phyloP scores from a whole-genome alignment of 2,113 vertebrate genomes.

The Todiramphus saurophagus region DNA sequence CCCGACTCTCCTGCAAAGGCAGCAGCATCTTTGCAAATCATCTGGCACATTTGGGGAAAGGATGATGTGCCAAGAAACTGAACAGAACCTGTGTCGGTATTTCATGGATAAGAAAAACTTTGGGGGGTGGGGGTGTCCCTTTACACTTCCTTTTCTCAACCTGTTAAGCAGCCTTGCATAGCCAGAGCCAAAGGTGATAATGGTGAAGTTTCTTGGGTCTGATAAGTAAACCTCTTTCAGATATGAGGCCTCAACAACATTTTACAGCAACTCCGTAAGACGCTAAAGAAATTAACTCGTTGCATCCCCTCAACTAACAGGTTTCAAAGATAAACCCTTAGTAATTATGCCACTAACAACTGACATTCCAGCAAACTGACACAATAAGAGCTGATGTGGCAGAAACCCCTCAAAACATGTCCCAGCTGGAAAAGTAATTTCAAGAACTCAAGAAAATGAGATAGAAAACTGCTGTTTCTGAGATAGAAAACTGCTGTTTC shows the following conservation, averaged over 20 bases:
- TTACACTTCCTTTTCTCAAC: not conserved
- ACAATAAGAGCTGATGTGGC: not conserved
- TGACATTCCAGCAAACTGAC: not conserved
- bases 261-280: not conserved
- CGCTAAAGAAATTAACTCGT: not conserved
- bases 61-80: not conserved
- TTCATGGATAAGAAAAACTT: not conserved
- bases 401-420: not conserved
- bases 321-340: not conserved
- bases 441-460: constrained; percentile 5
- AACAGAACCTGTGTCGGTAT: not conserved
- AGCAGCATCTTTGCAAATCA: not conserved
- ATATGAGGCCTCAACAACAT: not conserved
- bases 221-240: not conserved
- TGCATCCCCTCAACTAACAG: not conserved
- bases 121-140: not conserved
- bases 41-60: not conserved
- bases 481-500: not conserved
- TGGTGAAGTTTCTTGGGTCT: not conserved
- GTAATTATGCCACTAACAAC: not conserved
- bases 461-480: not conserved
- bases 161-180: not conserved
- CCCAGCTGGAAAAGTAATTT: constrained; percentile 11
- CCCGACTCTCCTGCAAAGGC: not conserved
- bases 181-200: not conserved